Evolutionary conservation across 1,140 invertebrate species (phyloP).

Genomic region (Coenobita brevimanus): DNA sequence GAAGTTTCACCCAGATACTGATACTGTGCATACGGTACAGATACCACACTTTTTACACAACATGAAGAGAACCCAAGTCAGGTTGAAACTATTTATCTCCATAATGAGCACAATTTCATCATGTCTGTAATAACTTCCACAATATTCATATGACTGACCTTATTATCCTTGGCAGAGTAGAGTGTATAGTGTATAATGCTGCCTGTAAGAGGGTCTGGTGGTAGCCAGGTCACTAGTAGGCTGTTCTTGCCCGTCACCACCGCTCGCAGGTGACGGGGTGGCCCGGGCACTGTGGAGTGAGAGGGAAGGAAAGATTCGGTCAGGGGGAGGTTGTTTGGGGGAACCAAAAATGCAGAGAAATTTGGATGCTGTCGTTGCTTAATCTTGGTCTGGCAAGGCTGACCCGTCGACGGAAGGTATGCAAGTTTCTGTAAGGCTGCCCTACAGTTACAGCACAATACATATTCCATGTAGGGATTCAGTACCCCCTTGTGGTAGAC

Average conservation of each 20-base stretch:
- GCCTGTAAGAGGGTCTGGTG: background rate
- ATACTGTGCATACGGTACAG: too few relatives aligned
- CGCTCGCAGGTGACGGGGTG: background rate
- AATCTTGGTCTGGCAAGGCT: too few relatives aligned
- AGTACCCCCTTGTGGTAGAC: too few relatives aligned
- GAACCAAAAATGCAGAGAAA: too few relatives aligned
- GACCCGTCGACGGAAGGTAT: too few relatives aligned
- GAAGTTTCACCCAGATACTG: too few relatives aligned
- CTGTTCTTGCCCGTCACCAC: background rate
- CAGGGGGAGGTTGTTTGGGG: too few relatives aligned
- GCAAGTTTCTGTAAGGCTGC: too few relatives aligned
- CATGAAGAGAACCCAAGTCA: background rate
- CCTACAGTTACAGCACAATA: too few relatives aligned
- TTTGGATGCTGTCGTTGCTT: too few relatives aligned
- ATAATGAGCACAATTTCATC: background rate
- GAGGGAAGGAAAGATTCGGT: background rate
- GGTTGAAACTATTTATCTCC: background rate
- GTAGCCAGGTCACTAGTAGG: background rate
- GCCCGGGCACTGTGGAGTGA: background rate
- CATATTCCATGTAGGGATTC: too few relatives aligned
- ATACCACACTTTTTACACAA: too few relatives aligned
- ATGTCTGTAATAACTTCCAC: background rate
- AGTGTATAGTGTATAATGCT: background rate
- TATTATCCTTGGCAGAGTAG: background rate
- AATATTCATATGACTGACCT: background rate